Percentiles rank a stretch among this genome's conserved stretches.
phyloP scores from a whole-genome alignment of 1,140 invertebrate genomes.

The Pseudomyrmex pallidus region DNA sequence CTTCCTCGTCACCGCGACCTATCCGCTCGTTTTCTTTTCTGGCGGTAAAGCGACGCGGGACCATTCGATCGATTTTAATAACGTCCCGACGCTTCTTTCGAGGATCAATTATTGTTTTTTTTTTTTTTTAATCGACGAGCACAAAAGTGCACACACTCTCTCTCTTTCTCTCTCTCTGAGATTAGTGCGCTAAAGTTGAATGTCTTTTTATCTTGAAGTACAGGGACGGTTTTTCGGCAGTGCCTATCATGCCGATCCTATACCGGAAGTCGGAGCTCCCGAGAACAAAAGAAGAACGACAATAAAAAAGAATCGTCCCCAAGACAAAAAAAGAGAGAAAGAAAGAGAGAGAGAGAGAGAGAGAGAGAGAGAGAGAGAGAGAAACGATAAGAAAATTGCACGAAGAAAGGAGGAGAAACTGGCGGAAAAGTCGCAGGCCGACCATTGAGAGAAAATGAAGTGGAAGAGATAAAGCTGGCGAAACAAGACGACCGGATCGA shows the following conservation, averaged over 20 bases:
- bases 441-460: constrained; percentile 48
- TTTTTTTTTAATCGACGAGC: neutral
- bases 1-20: neutral
- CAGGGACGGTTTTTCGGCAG: constrained; percentile 8
- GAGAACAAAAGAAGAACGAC: constrained; percentile 5
- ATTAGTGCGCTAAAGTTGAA: neutral
- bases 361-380: neutral
- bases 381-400: constrained; percentile 39
- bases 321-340: neutral
- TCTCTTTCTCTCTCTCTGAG: neutral
- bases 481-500: constrained; percentile 25
- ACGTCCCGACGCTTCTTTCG: neutral
- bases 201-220: constrained; percentile 1
- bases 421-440: neutral
- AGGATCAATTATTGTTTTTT: neutral
- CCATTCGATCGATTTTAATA: constrained; percentile 27
- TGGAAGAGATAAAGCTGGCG: constrained; percentile 56
- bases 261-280: neutral
- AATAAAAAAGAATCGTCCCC: constrained; percentile 6
- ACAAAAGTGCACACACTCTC: neutral
- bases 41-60: neutral
- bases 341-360: neutral
- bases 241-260: neutral
- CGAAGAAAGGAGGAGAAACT: constrained; percentile 9
- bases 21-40: neutral